Percentiles rank a stretch among this genome's conserved stretches.
These are phyloP conservation scores for Nebria brevicollis DNA, from an alignment of 2,888 invertebrate genomes.

Conservation along the genomic window DNA sequence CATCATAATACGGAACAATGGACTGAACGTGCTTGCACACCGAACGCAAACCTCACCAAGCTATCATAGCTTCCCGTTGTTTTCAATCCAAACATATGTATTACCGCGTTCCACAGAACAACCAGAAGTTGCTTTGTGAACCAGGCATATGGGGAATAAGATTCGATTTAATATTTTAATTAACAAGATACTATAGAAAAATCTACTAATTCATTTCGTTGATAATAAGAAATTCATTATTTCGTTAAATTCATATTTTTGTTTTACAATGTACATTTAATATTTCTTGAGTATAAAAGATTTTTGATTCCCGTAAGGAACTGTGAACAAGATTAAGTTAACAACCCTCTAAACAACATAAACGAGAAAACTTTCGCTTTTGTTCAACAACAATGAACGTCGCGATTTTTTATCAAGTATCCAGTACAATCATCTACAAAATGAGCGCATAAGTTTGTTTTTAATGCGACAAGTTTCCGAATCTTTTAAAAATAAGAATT, in stretches of 20 bases:
- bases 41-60: conserved; percentile 4
- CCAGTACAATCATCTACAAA: neutral
- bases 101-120: neutral
- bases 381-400: neutral
- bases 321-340: neutral
- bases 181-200: too few species aligned
- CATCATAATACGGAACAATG: conserved; percentile 45
- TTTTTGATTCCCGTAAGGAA: neutral
- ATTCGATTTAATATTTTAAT: too few species aligned
- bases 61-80: conserved; percentile 23
- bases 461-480: neutral
- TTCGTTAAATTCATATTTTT: neutral
- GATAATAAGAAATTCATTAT: neutral
- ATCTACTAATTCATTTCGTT: neutral
- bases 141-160: too few species aligned
- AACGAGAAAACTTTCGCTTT: neutral
- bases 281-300: neutral
- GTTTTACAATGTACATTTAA: neutral
- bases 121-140: neutral
- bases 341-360: neutral
- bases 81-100: neutral
- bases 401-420: neutral
- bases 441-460: neutral
- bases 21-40: conserved; percentile 6
- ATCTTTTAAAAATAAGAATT: too few species aligned